Evolutionary conservation across 2,797 vertebrate species (phyloP), one percentile per base, ranked within the genome.

Genomic region (Poecilia gillii): DNA sequence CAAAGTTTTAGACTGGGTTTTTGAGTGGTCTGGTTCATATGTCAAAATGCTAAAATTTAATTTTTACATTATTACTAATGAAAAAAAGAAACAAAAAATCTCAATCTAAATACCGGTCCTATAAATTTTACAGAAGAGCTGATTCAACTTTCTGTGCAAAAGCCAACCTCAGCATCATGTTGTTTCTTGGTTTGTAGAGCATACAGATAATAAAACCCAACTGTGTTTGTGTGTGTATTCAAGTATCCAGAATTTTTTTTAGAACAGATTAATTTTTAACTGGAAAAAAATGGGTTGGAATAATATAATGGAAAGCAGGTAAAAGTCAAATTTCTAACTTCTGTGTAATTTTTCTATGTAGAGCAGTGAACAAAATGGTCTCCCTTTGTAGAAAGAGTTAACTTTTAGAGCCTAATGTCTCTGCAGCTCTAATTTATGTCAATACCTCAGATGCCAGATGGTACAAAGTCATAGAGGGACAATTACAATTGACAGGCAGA

Each of bases 391-490:
- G 74, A 83, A 74, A 72, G 79, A 83, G 82, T 89, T 90, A 86
- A 91, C 74, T 81, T 64, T 76, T 77, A 72, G 4, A 46, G 76
- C 57, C 81, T 80, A 82, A 85, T 88, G 71, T 6, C 77, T 88
- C 77, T 85, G 4, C 45, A 31, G 49, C 12, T 2, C 75, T 89
- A 88, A 81, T 90, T 77, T 87, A 72, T 81, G 87, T 88, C 77
- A 81, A 85, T 88, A 87, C 75, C 82, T 85, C 81, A 81, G 74
- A 76, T 74, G 74, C 72, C 88, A 92, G 84, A 86, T 92, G 84
- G 90, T 74, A 64, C 12, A 33, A 71, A 83, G 71, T 80, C 79
- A 83, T 46, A 81, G 78, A 81, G 84, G 90, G 86, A 90, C 87
- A 73, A 85, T 51, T 84, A 83, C 79, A 85, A 81, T 55, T 85